Percentiles rank a stretch among this genome's conserved stretches.
phyloP scores from a whole-genome alignment of 2,888 invertebrate genomes.

The Mythimna albipuncta region DNA sequence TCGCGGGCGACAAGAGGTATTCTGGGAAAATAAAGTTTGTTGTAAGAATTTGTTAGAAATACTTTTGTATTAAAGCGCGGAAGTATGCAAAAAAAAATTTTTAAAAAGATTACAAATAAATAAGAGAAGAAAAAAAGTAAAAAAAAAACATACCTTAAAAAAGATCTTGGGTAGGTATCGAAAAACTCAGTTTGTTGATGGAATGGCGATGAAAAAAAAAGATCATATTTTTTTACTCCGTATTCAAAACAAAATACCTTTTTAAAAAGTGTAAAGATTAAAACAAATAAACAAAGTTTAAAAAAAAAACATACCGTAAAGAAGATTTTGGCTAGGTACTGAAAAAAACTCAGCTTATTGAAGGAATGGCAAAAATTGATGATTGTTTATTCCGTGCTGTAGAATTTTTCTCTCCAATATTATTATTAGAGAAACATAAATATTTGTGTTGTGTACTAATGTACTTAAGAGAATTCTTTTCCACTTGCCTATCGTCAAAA shows the following conservation, averaged over 20 bases:
- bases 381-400: too few species aligned
- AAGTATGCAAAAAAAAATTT: not conserved
- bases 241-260: not conserved
- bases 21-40: too few species aligned
- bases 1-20: not conserved
- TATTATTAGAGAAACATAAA: too few species aligned
- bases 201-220: not conserved
- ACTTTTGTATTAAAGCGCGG: not conserved
- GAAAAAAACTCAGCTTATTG: conserved; percentile 3
- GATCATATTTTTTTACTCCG: too few species aligned
- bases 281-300: too few species aligned
- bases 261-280: conserved; percentile 46
- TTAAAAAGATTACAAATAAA: conserved; percentile 3
- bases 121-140: too few species aligned
- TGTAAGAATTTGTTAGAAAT: too few species aligned
- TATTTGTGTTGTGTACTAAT: too few species aligned
- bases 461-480: too few species aligned
- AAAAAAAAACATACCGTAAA: conserved; percentile 23
- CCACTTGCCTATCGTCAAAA: too few species aligned
- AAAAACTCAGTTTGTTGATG: conserved; percentile 14
- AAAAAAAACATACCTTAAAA: conserved; percentile 25
- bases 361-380: not conserved
- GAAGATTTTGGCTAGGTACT: not conserved
- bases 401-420: too few species aligned
- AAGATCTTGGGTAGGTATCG: not conserved